Evolutionary conservation across 1,140 invertebrate genomes (phyloP).

Genomic region (Drosophila miranda): DNA sequence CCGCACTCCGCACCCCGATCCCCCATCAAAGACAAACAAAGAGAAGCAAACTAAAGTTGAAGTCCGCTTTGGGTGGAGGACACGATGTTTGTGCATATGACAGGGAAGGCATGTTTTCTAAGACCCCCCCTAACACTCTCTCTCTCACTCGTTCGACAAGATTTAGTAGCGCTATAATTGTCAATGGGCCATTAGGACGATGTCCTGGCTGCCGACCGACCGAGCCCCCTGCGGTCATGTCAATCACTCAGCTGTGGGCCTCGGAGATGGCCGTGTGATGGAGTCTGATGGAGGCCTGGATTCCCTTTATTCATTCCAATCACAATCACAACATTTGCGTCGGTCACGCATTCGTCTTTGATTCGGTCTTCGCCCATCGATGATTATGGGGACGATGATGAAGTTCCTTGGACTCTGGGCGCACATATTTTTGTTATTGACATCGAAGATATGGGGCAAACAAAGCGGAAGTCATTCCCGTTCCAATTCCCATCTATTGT

Average conservation of each 20-base stretch:
- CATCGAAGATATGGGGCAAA: conserved; percentile 39
- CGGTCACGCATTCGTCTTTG: conserved; percentile 43
- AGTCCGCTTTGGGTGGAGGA: conserved; percentile 15
- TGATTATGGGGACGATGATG: conserved; percentile 49
- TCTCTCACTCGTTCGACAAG: conserved; percentile 24
- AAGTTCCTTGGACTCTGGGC: conserved; percentile 34
- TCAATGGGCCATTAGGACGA: conserved; percentile 71
- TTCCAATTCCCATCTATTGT: conserved; percentile 3
- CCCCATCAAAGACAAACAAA: conserved; percentile 25
- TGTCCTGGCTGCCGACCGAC: conserved; percentile 23
- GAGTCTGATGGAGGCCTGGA: neutral
- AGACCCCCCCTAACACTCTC: neutral
- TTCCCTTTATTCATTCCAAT: conserved; percentile 31
- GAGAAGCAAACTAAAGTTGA: conserved; percentile 18
- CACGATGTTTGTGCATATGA: conserved; percentile 34
- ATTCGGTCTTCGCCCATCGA: conserved; percentile 8
- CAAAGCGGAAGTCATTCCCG: conserved; percentile 48
- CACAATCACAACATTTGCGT: conserved; percentile 39
- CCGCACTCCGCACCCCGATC: neutral
- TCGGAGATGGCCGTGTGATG: conserved; percentile 52
- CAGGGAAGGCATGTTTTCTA: conserved; percentile 36
- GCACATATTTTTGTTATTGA: conserved; percentile 50
- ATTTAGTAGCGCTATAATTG: conserved; percentile 78
- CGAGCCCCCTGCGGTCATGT: conserved; percentile 53
- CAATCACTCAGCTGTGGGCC: conserved; percentile 55